A percentile compares a stretch with the other conserved stretches of the same genome.
phyloP scores from a whole-genome alignment of 2,113 vertebrate species.

The Garra rufa region DNA sequence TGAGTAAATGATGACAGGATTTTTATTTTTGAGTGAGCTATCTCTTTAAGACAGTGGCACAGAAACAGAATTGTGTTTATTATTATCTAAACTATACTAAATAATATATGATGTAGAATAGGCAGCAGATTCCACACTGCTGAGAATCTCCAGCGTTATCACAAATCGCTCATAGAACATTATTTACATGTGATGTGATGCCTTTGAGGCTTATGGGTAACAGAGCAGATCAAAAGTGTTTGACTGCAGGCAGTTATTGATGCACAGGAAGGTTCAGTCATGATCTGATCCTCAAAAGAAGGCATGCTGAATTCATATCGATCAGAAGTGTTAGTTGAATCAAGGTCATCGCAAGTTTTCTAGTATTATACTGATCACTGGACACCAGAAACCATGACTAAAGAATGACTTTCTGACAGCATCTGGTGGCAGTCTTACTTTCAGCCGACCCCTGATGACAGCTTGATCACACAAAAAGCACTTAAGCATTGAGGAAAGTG shows the following conservation, averaged over 20 bases:
- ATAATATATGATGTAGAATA: conserved; percentile 21
- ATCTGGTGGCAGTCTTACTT: conserved; percentile 15
- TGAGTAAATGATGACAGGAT: background rate
- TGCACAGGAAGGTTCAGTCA: background rate
- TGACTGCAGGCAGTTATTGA: conserved; percentile 11
- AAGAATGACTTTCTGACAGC: background rate
- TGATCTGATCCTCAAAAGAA: background rate
- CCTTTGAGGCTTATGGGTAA: background rate
- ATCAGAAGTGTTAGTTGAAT: background rate
- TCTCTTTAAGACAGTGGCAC: background rate
- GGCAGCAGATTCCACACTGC: background rate
- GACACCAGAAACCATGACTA: background rate
- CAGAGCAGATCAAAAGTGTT: conserved; percentile 8
- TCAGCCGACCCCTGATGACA: conserved; percentile 10
- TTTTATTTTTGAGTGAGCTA: background rate
- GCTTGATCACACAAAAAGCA: conserved; percentile 17
- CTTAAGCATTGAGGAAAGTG: conserved; percentile 21
- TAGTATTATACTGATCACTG: background rate
- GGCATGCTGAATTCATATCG: background rate
- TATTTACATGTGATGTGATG: background rate
- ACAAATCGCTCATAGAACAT: background rate
- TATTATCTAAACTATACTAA: background rate
- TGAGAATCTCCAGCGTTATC: conserved; percentile 3
- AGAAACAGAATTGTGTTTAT: background rate
- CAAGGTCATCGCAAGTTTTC: background rate